These are phyloP conservation scores for Amiota minor DNA, from an alignment of 2,888 invertebrate genomes.

Conservation along the genomic window DNA sequence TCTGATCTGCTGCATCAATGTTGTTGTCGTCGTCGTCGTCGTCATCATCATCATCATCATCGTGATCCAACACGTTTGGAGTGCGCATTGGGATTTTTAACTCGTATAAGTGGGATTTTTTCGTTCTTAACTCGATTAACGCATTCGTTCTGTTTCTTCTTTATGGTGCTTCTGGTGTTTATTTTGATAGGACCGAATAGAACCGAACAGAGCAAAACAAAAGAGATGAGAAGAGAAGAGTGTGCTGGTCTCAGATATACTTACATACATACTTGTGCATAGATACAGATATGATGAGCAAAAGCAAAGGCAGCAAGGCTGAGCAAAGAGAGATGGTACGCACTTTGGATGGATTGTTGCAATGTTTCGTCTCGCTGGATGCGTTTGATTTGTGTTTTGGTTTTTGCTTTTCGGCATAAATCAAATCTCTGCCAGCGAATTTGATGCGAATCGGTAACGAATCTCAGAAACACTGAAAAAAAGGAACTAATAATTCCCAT, in stretches of 20 bases:
- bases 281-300: too few species aligned
- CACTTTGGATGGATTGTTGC: slow-evolving; percentile 47
- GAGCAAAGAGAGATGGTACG: neutral
- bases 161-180: slow-evolving; percentile 27
- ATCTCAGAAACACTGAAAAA: neutral
- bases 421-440: slow-evolving; percentile 58
- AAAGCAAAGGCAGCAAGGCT: slow-evolving; percentile 38
- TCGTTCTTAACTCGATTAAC: slow-evolving; percentile 1
- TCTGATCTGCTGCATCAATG: too few species aligned
- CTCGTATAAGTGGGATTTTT: slow-evolving; percentile 13
- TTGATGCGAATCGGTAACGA: slow-evolving; percentile 41
- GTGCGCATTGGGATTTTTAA: slow-evolving; percentile 28
- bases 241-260: neutral
- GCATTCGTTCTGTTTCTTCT: neutral
- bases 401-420: slow-evolving; percentile 67
- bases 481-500: neutral
- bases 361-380: slow-evolving; percentile 68
- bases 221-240: slow-evolving; percentile 29
- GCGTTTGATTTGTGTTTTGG: slow-evolving; percentile 67
- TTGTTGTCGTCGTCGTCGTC: too few species aligned
- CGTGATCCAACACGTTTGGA: slow-evolving; percentile 12
- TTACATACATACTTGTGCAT: too few species aligned
- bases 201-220: slow-evolving; percentile 26
- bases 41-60: neutral
- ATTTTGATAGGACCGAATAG: slow-evolving; percentile 20